These are phyloP conservation scores for Eulacestoma nigropectus DNA, from an alignment of 2,113 vertebrate genomes.

Conservation along the genomic window DNA sequence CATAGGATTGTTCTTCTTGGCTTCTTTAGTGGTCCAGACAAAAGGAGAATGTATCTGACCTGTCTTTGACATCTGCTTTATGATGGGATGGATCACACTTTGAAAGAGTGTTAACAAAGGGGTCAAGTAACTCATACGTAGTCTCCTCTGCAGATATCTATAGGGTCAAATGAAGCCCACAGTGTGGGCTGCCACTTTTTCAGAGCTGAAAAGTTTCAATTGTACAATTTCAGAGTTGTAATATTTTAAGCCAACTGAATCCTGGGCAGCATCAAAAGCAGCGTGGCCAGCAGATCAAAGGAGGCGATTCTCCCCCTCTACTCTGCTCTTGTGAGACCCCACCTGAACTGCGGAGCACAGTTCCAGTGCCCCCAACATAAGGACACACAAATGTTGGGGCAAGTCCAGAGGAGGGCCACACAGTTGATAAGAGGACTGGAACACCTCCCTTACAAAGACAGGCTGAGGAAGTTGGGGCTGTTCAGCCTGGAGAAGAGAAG, in stretches of 20 bases:
- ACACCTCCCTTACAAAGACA: not conserved
- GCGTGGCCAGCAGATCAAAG: not conserved
- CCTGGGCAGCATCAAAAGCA: not conserved
- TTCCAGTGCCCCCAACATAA: not conserved
- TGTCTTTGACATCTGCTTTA: not conserved
- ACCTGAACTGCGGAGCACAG: not conserved
- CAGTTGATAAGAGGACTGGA: not conserved
- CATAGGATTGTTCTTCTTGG: not conserved
- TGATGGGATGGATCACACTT: not conserved
- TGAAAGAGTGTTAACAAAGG: not conserved
- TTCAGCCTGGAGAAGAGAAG: not conserved
- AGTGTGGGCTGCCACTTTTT: not conserved
- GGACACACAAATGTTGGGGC: not conserved
- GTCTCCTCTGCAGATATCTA: not conserved
- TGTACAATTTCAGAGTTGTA: not conserved
- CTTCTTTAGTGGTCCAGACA: not conserved
- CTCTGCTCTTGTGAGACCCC: not conserved
- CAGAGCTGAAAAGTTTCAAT: not conserved
- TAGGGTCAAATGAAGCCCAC: not conserved
- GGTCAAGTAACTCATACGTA: fast-evolving
- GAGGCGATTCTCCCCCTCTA: not conserved
- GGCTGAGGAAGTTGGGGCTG: not conserved
- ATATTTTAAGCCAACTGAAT: not conserved
- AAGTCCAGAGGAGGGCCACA: not conserved
- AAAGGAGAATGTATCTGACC: not conserved